Evolutionary conservation across 1,140 invertebrate genomes (phyloP).

Genomic region (Belonocnema kinseyi): DNA sequence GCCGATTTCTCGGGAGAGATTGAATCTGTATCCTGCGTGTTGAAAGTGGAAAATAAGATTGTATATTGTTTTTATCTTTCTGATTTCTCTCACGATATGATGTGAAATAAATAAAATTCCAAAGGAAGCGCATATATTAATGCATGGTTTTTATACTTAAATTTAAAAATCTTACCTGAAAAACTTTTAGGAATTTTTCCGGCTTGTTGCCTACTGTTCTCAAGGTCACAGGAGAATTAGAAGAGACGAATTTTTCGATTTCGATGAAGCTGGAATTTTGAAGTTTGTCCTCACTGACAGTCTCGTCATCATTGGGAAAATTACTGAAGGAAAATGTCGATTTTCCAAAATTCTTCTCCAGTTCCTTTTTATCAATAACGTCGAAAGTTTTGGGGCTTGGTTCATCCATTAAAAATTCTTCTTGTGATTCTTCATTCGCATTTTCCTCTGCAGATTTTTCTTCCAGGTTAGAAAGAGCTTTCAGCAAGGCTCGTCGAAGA

Average conservation of each 20-base stretch:
- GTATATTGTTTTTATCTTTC: not conserved
- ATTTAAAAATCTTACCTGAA: slow-evolving; percentile 35
- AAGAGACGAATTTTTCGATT: slow-evolving; percentile 56
- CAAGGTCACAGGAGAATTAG: slow-evolving; percentile 45
- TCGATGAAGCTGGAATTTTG: slow-evolving; percentile 71
- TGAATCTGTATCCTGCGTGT: not conserved
- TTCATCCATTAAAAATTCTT: slow-evolving; percentile 44
- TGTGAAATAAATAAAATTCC: too few species aligned
- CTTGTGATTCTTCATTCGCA: slow-evolving; percentile 51
- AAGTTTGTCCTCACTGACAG: slow-evolving; percentile 68
- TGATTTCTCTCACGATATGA: too few species aligned
- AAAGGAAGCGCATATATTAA: too few species aligned
- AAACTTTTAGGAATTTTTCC: slow-evolving; percentile 50
- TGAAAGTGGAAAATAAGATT: not conserved
- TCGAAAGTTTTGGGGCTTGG: slow-evolving; percentile 36
- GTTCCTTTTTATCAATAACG: slow-evolving; percentile 55
- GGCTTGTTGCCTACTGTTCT: slow-evolving; percentile 51
- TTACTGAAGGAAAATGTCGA: slow-evolving; percentile 63
- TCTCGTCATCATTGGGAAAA: slow-evolving; percentile 62
- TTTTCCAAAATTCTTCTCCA: slow-evolving; percentile 54
- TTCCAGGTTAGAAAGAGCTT: slow-evolving; percentile 82
- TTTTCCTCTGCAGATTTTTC: slow-evolving; percentile 70
- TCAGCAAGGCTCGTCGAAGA: slow-evolving; percentile 81
- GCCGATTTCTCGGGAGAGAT: slow-evolving; percentile 43
- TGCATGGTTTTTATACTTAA: not conserved